Evolutionary conservation across 1,140 invertebrate species (phyloP).

Genomic region (Chironomus tepperi): DNA sequence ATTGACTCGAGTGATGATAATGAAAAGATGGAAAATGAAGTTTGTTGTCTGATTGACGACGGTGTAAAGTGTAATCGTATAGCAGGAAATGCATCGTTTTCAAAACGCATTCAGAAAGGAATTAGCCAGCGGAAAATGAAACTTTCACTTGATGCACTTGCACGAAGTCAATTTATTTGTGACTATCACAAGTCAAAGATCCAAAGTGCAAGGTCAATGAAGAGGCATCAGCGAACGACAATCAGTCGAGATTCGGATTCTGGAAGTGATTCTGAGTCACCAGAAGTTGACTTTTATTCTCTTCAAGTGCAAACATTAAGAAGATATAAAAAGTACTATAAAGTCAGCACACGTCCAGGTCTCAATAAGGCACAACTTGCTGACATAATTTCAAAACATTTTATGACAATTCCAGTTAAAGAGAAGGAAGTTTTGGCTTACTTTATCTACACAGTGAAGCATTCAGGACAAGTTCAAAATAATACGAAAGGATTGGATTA

Average conservation of each 20-base stretch:
- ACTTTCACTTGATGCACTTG: conserved; percentile 79
- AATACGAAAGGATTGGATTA: conserved; percentile 7
- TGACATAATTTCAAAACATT: conserved; percentile 88
- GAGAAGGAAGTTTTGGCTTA: conserved; percentile 94
- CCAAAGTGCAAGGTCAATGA: conserved; percentile 79
- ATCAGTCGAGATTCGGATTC: conserved; percentile 48
- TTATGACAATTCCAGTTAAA: conserved; percentile 84
- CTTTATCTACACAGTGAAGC: conserved; percentile 91
- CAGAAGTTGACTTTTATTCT: conserved; percentile 88
- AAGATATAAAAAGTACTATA: conserved; percentile 88
- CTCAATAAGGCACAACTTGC: conserved; percentile 91
- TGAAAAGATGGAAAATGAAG: conserved; percentile 54
- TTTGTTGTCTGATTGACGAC: conserved; percentile 90
- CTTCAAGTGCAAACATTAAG: conserved; percentile 87
- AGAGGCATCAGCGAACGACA: conserved; percentile 90
- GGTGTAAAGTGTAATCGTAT: conserved; percentile 72
- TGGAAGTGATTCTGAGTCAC: conserved; percentile 62
- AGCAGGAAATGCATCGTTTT: conserved; percentile 93
- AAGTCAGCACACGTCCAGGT: conserved; percentile 79
- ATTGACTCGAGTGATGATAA: neutral
- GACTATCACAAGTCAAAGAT: conserved; percentile 93
- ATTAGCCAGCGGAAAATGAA: conserved; percentile 87
- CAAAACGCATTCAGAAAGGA: conserved; percentile 92
- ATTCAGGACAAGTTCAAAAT: neutral
- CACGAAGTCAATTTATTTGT: conserved; percentile 92